A percentile compares a stretch with the other conserved stretches of the same genome.
These are phyloP conservation scores for Zoanthus gigantus DNA, from an alignment of 92 coral and sea anemone genomes.

Conservation along the genomic window DNA sequence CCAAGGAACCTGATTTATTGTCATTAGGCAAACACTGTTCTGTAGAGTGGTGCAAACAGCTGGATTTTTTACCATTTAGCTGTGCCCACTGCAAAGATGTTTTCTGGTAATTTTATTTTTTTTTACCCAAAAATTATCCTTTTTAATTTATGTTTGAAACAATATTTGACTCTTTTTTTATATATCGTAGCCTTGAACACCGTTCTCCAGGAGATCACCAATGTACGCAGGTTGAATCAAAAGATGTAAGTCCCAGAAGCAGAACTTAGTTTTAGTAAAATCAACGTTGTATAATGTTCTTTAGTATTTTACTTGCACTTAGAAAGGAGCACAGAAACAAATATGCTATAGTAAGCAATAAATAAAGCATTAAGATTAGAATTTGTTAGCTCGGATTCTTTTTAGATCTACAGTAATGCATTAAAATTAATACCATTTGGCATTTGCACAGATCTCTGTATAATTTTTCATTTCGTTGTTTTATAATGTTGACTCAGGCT, in stretches of 20 bases:
- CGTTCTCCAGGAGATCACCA: slow-evolving; percentile 82
- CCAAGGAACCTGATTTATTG: slow-evolving; percentile 85
- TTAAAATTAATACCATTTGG: too few relatives aligned
- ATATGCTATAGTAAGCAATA: too few relatives aligned
- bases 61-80: slow-evolving; percentile 91
- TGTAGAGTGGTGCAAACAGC: slow-evolving; percentile 78
- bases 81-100: slow-evolving; percentile 84
- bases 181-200: slow-evolving; percentile 82
- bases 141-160: background rate
- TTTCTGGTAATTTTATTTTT: slow-evolving; percentile 73
- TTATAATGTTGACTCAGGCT: background rate
- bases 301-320: too few relatives aligned
- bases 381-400: too few relatives aligned
- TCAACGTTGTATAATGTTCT: too few relatives aligned
- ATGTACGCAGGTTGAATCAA: slow-evolving; percentile 69
- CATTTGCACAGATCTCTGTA: background rate
- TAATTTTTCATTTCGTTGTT: background rate
- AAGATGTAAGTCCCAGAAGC: slow-evolving; percentile 73
- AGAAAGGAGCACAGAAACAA: too few relatives aligned
- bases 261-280: too few relatives aligned
- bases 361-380: too few relatives aligned
- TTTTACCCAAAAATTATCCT: background rate
- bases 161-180: background rate
- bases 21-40: slow-evolving; percentile 94
- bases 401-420: too few relatives aligned